Evolutionary conservation across 2,113 vertebrate species (phyloP), one percentile per base, ranked within the genome.

Genomic region (Boleophthalmus pectinirostris): DNA sequence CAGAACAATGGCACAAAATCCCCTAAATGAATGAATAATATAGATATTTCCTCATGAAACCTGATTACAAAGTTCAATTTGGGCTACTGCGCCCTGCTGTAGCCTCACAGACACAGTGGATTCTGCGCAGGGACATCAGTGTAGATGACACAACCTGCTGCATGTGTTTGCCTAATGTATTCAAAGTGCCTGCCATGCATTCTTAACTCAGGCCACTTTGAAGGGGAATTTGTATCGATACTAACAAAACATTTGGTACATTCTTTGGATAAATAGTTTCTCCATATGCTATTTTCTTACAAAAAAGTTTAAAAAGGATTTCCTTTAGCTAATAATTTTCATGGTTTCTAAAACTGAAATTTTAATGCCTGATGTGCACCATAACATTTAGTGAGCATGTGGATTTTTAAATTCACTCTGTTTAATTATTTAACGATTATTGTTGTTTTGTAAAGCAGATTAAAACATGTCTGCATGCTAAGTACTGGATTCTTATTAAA

Each of bases 131-230:
- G 60, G 63, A 64, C 63, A 47, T 58, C 49, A 65, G 1, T 20
- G 25, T 29, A n/a, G 61, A 49, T 46, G 53, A 68, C 60, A 70
- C 46, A 66, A 67, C 47, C 33, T 33, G 69, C 69, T 63, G 29
- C 69, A 18, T 72, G 18, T 61, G 18, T 74, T 72, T 20, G n/a
- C 65, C 23, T 46, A n/a, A 77, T 67, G 7, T 35, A 54, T 79
- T 74, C 29, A 35, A 75, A 29, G 11, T 2, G 51, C 45, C 25
- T 61, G 77, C 60, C 11, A 9, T 68, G 35, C 25, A 56, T 71
- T 69, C 46, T 11, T 46, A 43, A n/a, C 20, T 25, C 33, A 65
- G 57, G 15, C 24, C 47, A 54, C 21, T 35, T 33, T 64, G 33
- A 20, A 53, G 1, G 38, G 24, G 57, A 63, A 63, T 63, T 29